phyloP scores from a whole-genome alignment of 2,888 invertebrate genomes.

The Tenthredo livida region DNA sequence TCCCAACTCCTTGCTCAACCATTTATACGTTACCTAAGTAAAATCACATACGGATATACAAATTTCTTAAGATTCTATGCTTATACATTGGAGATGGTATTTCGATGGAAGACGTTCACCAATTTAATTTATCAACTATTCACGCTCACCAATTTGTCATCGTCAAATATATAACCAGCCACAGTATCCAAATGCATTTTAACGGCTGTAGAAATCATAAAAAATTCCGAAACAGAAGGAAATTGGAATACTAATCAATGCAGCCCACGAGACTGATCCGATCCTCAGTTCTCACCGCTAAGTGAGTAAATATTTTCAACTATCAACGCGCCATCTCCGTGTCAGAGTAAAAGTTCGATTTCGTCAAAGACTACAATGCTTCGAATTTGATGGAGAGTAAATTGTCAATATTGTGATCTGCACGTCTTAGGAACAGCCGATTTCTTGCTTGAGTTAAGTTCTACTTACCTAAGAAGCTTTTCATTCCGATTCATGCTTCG shows the following conservation, averaged over 20 bases:
- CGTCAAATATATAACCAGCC: constrained; percentile 66
- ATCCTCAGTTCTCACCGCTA: neutral
- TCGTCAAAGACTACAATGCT: neutral
- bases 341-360: neutral
- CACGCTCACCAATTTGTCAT: constrained; percentile 69
- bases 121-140: neutral
- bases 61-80: neutral
- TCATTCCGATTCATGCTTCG: constrained; percentile 41
- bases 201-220: constrained; percentile 63
- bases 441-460: neutral
- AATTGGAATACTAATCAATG: neutral
- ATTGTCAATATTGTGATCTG: neutral
- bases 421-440: neutral
- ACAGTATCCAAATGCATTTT: constrained; percentile 66
- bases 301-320: constrained; percentile 1
- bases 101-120: neutral
- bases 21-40: constrained; percentile 78
- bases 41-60: constrained; percentile 37
- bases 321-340: neutral
- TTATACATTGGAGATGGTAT: neutral
- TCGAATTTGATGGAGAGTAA: neutral
- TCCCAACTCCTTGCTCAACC: constrained; percentile 76
- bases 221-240: neutral
- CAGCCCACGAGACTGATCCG: neutral
- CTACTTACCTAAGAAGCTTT: neutral